phyloP scores from a whole-genome alignment of 2,113 vertebrate genomes.

The Hoplias malabaricus region DNA sequence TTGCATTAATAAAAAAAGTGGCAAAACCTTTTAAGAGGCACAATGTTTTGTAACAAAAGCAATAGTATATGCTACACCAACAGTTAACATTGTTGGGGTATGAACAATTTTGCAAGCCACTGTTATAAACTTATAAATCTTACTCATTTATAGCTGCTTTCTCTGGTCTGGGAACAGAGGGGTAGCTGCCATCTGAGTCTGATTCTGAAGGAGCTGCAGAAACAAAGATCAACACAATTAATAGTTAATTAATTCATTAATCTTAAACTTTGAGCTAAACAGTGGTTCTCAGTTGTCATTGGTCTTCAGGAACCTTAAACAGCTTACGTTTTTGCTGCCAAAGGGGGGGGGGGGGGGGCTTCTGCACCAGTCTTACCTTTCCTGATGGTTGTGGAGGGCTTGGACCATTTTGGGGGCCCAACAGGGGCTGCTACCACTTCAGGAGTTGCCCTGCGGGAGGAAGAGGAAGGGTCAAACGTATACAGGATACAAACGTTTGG shows the following conservation, averaged over 20 bases:
- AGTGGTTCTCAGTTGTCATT: no score
- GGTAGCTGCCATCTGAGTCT: slow-evolving; percentile 71
- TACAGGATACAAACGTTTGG: slow-evolving; percentile 59
- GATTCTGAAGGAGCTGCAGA: slow-evolving; percentile 62
- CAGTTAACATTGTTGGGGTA: not conserved
- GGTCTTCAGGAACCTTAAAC: no score
- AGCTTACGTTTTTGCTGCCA: no score
- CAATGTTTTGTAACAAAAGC: no score
- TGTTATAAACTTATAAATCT: slow-evolving; percentile 4
- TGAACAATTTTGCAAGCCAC: not conserved
- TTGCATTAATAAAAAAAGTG: no score
- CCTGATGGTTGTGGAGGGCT: slow-evolving; percentile 33
- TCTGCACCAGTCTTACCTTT: slow-evolving; percentile 50
- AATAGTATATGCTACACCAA: no score
- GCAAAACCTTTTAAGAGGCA: no score
- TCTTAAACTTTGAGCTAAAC: no score
- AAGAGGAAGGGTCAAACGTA: slow-evolving; percentile 65
- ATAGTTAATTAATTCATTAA: no score
- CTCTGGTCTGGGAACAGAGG: slow-evolving; percentile 49
- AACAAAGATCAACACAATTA: not conserved
- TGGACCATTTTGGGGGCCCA: slow-evolving; percentile 60
- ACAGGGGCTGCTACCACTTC: slow-evolving; percentile 55
- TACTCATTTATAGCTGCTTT: slow-evolving; percentile 58
- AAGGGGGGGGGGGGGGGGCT: no score
- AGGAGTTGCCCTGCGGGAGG: slow-evolving; percentile 69